Evolutionary conservation across 2,797 vertebrate genomes (phyloP).

Genomic region (Siniperca obscura): DNA sequence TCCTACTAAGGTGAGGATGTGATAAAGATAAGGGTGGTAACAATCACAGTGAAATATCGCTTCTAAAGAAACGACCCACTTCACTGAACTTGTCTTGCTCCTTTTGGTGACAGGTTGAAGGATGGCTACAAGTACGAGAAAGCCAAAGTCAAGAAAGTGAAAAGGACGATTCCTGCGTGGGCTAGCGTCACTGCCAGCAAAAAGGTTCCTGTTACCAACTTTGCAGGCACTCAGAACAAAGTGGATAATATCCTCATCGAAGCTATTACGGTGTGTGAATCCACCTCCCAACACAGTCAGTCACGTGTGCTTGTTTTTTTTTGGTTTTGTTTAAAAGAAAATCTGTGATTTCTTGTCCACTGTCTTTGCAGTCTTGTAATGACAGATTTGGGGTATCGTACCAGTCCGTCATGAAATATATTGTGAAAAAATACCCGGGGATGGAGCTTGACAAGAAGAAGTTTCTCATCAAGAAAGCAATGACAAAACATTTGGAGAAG

Average conservation of each 20-base stretch:
- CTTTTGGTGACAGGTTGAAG: conserved; percentile 82
- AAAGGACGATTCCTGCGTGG: conserved; percentile 96
- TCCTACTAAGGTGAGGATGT: conserved; percentile 84
- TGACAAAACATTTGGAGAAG: conserved; percentile 94
- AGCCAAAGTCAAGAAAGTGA: conserved; percentile 96
- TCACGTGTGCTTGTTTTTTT: not conserved
- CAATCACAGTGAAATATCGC: conserved; percentile 86
- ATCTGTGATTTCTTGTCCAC: not conserved
- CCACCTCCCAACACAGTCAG: no score
- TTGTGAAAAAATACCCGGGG: conserved; percentile 93
- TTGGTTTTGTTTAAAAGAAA: not conserved
- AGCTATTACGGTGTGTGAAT: conserved; percentile 89
- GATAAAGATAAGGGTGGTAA: conserved; percentile 80
- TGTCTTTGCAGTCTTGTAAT: conserved; percentile 88
- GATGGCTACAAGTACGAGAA: conserved; percentile 87
- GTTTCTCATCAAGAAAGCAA: conserved; percentile 94
- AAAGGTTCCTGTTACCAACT: conserved; percentile 89
- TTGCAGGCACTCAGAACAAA: conserved; percentile 91
- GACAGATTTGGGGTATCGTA: conserved; percentile 91
- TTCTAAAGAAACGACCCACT: conserved; percentile 20
- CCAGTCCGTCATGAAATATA: conserved; percentile 93
- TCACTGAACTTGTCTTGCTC: conserved; percentile 66
- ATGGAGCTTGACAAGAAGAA: conserved; percentile 95
- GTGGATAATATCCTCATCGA: conserved; percentile 96
- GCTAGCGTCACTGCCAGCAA: conserved; percentile 93